phyloP scores from a whole-genome alignment of 2,888 invertebrate genomes.

The Drosophila helvetica region DNA sequence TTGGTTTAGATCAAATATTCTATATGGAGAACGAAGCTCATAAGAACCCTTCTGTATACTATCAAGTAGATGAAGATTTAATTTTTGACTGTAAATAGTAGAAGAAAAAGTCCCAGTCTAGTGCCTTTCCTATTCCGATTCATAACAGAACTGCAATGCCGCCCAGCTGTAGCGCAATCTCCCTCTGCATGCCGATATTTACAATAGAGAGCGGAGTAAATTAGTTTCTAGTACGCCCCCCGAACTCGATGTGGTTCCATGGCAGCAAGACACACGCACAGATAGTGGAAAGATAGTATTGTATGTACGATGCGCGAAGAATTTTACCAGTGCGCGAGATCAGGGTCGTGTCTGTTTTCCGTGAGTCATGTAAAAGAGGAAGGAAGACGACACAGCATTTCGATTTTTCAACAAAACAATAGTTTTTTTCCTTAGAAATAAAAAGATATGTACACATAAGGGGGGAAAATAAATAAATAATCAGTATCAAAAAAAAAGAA shows the following conservation, averaged over 20 bases:
- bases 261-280: neutral
- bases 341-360: neutral
- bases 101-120: neutral
- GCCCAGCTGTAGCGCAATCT: neutral
- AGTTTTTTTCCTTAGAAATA: slow-evolving; percentile 32
- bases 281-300: neutral
- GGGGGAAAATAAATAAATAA: slow-evolving; percentile 66
- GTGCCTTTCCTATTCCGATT: neutral
- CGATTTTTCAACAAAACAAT: slow-evolving; percentile 54
- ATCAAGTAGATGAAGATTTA: no score
- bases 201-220: neutral
- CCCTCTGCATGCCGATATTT: neutral
- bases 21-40: no score
- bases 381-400: neutral
- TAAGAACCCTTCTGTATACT: no score
- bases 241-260: neutral
- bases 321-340: neutral
- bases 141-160: neutral
- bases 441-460: slow-evolving; percentile 52
- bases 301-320: neutral
- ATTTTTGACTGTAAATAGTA: no score
- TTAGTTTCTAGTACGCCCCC: slow-evolving; percentile 8
- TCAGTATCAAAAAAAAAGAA: slow-evolving; percentile 52
- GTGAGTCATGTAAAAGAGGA: neutral
- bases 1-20: no score